These are phyloP conservation scores for Bombus polaris DNA, from an alignment of 1,140 invertebrate genomes.

Conservation along the genomic window DNA sequence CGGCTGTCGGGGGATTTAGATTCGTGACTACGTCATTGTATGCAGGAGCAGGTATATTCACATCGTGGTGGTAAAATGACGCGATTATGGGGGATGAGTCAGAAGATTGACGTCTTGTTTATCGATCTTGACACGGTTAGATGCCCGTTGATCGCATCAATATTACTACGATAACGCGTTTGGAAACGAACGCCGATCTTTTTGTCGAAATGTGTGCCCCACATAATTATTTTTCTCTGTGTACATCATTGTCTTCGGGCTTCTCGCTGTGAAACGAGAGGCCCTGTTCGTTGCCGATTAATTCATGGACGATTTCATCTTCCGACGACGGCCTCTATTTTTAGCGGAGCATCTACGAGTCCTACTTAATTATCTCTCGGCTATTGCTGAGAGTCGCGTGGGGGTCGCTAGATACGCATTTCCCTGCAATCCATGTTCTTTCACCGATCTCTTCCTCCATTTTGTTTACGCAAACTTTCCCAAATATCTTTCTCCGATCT, in stretches of 20 bases:
- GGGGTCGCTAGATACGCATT: background rate
- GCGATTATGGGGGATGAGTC: slow-evolving; percentile 66
- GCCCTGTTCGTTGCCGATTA: slow-evolving; percentile 2
- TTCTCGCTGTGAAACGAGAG: background rate
- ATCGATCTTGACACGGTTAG: slow-evolving; percentile 61
- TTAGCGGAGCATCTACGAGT: slow-evolving; percentile 38
- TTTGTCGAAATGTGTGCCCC: background rate
- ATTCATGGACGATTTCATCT: slow-evolving; percentile 30
- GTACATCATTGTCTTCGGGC: background rate
- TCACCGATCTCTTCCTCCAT: background rate
- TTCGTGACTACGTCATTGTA: slow-evolving; percentile 48
- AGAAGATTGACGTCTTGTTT: slow-evolving; percentile 71
- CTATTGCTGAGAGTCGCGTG: slow-evolving; percentile 10
- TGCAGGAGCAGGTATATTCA: slow-evolving; percentile 36
- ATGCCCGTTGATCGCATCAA: slow-evolving; percentile 42
- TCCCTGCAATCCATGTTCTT: background rate
- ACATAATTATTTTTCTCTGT: background rate
- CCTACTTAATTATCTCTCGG: slow-evolving; percentile 46
- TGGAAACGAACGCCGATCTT: background rate
- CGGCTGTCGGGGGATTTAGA: slow-evolving; percentile 22
- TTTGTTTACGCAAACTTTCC: no score
- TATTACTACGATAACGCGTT: background rate
- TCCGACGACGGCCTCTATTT: slow-evolving; percentile 24
- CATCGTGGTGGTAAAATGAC: slow-evolving; percentile 50
- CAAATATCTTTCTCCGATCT: no score